Evolutionary conservation across 2,797 vertebrate genomes (phyloP), one percentile per base, ranked within the genome.

Genomic region (Cephalopachus bancanus): DNA sequence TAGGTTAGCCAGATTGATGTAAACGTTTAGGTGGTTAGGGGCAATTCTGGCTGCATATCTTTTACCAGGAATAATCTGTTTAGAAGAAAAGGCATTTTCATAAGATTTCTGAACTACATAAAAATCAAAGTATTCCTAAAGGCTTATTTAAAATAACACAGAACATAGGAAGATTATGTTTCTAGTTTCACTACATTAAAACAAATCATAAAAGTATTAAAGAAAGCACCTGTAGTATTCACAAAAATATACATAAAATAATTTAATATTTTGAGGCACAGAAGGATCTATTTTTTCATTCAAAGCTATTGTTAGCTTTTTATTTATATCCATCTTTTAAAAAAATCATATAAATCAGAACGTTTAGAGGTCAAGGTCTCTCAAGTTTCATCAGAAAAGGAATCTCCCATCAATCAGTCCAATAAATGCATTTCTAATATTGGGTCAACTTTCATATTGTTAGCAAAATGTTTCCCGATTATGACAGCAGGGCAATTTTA

Each of bases 11-110:
- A 99, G 99, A 97, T 99, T 99, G 94, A 99, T 99, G 98, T 99
- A 99, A 96, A 99, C 99, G 83, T 99, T 99, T 37, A 99, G 98
- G 92, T 99, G 99, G 98, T 99, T 99, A 12, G 99, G 99, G 49
- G 99, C 99, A 97, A 99, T 99, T 44, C 99, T 99, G 9, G 99
- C 99, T 5, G 99, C 99, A 24, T 99, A 99, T 96, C 99, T 99
- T 98, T 99, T 99, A 85, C 99, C 99, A 79, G 99, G 99, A 98
- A 99, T 99, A 84, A 99, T 98, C 99, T 99, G 97, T 94, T 14
- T 85, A 97, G 74, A 59, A 72, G 53, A 96, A 96, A 88, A 96
- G 60, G 74, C 8, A 86, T 59, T 92, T 86, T 94, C 49, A 75
- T 37, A 44, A 37, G 28, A 83, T 37, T 83, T 81, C 33, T 84